Conservation (phyloP, 1,140 invertebrate species). For the Dermatophagoides farinae region DNA sequence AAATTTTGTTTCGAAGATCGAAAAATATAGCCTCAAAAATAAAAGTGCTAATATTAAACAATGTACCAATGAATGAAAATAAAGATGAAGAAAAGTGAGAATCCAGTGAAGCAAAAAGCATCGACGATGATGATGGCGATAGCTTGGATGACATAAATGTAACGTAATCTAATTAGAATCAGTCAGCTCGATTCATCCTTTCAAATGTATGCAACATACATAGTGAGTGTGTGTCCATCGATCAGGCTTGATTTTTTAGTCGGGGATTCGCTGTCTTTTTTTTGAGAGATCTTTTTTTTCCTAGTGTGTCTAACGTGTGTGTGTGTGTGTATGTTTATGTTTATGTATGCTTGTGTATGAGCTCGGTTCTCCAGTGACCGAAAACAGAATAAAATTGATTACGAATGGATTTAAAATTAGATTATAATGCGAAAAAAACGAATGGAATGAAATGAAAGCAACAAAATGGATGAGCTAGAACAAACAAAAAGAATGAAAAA, state of each 20-base stretch:
- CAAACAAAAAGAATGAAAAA: not conserved
- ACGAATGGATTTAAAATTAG: slow-evolving; percentile 11
- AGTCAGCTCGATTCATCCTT: no score
- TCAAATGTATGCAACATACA: no score
- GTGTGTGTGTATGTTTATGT: no score
- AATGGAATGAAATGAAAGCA: not conserved
- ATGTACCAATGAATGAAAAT: not conserved
- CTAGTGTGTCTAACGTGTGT: no score
- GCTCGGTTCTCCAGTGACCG: not conserved
- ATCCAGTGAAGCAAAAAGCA: not conserved
- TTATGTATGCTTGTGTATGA: no score
- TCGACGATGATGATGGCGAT: no score
- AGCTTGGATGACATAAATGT: not conserved
- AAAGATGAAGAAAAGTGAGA: not conserved
- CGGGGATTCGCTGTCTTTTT: not conserved
- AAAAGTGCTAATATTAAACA: not conserved
- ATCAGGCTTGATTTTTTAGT: no score
- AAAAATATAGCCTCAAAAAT: not conserved
- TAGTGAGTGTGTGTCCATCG: no score
- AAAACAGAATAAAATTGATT: slow-evolving; percentile 4
- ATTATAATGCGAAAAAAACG: not conserved
- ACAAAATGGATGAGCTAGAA: not conserved
- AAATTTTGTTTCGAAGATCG: not conserved
- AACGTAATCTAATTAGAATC: not conserved
- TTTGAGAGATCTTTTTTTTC: not conserved